Percentiles rank a stretch among this genome's conserved stretches.
phyloP scores from a whole-genome alignment of 2,888 invertebrate genomes.

The Lasioglossum oenotherae region DNA sequence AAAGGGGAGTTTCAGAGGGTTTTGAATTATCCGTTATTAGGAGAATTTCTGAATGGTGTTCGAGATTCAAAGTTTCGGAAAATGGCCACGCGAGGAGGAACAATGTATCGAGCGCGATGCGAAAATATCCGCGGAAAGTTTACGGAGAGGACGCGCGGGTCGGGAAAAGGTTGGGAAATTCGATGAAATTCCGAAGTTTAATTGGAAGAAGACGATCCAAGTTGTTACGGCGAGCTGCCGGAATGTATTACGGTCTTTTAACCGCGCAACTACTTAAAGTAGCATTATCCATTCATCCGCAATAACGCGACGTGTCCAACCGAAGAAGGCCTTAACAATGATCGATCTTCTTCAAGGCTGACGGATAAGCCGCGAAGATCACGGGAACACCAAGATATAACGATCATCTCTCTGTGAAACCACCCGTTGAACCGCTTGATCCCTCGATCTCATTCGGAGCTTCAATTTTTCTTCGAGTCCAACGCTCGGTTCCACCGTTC shows the following conservation, averaged over 20 bases:
- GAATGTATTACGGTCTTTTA: slow-evolving; percentile 59
- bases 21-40: too few species aligned
- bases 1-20: neutral
- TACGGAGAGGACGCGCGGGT: neutral
- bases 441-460: slow-evolving; percentile 21
- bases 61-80: neutral
- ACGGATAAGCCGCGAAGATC: slow-evolving; percentile 5
- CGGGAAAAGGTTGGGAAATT: slow-evolving; percentile 52
- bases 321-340: slow-evolving; percentile 17
- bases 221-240: slow-evolving; percentile 33
- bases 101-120: neutral
- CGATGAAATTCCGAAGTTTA: slow-evolving; percentile 64
- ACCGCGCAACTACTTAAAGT: slow-evolving; percentile 65
- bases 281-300: slow-evolving; percentile 58
- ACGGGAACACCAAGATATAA: neutral
- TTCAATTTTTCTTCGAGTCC: slow-evolving; percentile 9
- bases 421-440: slow-evolving; percentile 21
- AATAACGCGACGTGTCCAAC: slow-evolving; percentile 45
- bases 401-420: slow-evolving; percentile 12
- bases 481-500: neutral
- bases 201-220: slow-evolving; percentile 64
- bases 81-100: neutral
- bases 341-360: slow-evolving; percentile 16
- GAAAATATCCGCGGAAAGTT: neutral
- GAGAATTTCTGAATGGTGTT: neutral